These are phyloP conservation scores for Perizoma flavofasciatum DNA, from an alignment of 2,888 invertebrate species.

Conservation along the genomic window DNA sequence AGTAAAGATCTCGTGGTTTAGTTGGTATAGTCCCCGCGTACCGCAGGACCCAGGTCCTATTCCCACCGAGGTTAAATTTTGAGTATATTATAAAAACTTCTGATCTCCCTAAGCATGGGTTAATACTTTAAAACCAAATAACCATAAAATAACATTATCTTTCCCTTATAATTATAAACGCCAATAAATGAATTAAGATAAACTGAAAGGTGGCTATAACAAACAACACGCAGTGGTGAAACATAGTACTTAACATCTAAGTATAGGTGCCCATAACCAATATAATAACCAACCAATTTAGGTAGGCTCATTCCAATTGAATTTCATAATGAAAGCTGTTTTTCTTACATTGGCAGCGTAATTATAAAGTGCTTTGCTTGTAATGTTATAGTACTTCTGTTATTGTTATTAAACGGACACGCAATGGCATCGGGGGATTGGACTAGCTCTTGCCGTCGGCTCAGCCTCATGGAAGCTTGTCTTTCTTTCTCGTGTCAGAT, in stretches of 20 bases:
- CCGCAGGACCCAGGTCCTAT: no score
- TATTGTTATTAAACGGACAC: conserved; percentile 37
- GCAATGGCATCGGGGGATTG: conserved; percentile 26
- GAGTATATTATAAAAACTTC: no score
- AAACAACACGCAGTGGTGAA: conserved; percentile 1
- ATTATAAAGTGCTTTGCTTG: conserved; percentile 46
- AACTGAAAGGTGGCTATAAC: background rate
- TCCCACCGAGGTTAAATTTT: no score
- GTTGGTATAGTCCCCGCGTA: no score
- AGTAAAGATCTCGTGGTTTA: no score
- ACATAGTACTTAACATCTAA: conserved; percentile 1
- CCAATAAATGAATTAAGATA: no score
- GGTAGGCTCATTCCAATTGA: conserved; percentile 32
- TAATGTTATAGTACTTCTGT: conserved; percentile 34
- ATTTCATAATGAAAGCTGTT: conserved; percentile 48
- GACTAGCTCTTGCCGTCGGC: conserved; percentile 1
- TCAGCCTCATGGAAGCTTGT: background rate
- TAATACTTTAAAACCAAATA: no score
- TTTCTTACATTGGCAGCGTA: conserved; percentile 51
- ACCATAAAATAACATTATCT: no score
- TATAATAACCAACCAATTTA: conserved; percentile 16
- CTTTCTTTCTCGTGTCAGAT: no score
- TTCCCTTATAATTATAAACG: no score
- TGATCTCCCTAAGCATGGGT: no score
- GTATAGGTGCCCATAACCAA: conserved; percentile 8